These are phyloP conservation scores for Erpobdella octoculata DNA, from an alignment of 2,888 invertebrate species.

Conservation along the genomic window DNA sequence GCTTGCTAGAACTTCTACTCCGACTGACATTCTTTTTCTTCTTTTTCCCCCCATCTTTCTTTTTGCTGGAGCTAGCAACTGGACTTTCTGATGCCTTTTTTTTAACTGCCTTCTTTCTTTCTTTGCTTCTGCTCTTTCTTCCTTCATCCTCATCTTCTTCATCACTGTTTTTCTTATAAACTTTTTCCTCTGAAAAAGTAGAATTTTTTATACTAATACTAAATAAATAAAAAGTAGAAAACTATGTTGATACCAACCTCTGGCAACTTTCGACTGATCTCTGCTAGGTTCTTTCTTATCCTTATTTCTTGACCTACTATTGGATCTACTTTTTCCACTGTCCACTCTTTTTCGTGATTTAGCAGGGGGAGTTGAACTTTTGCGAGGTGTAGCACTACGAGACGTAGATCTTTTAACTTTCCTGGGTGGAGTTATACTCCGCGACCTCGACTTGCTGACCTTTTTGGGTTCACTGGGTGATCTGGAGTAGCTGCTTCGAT, in stretches of 20 bases:
- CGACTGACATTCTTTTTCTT: constrained; percentile 23
- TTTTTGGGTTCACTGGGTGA: not conserved
- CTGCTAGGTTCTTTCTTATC: not conserved
- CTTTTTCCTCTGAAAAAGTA: not conserved
- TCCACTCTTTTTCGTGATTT: not conserved
- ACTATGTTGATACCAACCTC: too few relatives aligned
- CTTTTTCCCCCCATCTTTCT: constrained; percentile 20
- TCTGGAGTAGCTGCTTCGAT: not conserved
- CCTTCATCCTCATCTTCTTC: constrained; percentile 12
- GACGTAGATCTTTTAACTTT: not conserved
- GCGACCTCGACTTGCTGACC: not conserved
- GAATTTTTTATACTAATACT: too few relatives aligned
- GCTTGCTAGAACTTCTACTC: constrained; percentile 23
- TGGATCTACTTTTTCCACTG: not conserved
- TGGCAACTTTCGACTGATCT: too few relatives aligned
- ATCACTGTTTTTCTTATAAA: not conserved
- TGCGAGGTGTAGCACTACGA: not conserved
- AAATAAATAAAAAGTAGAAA: too few relatives aligned
- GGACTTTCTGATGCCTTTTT: constrained; percentile 10
- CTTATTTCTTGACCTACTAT: not conserved
- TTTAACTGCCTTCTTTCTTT: constrained; percentile 12
- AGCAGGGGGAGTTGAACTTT: not conserved
- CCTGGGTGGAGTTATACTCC: not conserved
- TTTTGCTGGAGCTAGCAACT: not conserved
- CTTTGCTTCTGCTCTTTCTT: constrained; percentile 19